Conservation (phyloP, 2,888 invertebrate genomes). For the Hypselothyrea guttata region DNA sequence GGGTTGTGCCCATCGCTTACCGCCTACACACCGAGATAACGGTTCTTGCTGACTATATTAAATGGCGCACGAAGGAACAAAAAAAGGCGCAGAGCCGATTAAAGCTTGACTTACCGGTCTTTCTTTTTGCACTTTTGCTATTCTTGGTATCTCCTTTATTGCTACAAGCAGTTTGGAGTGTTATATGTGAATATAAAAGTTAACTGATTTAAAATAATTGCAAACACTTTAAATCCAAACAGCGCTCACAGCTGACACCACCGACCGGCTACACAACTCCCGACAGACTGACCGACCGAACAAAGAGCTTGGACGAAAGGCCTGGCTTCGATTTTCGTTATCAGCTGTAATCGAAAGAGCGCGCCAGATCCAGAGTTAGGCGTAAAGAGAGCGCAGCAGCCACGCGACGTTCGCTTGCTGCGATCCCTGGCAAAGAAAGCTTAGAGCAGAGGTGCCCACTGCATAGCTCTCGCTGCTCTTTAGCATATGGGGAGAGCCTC, state of each 20-base stretch:
- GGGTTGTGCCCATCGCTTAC: neutral
- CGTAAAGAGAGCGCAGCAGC: neutral
- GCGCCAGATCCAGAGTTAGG: neutral
- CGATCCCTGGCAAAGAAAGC: too few species aligned
- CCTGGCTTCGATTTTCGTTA: conserved; percentile 30
- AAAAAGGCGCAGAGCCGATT: conserved; percentile 42
- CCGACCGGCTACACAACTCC: conserved; percentile 62
- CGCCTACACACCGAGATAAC: conserved; percentile 58
- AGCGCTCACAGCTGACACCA: conserved; percentile 13
- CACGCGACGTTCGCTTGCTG: too few species aligned
- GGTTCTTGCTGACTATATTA: conserved; percentile 41
- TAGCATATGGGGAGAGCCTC: too few species aligned
- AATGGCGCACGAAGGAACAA: conserved; percentile 51
- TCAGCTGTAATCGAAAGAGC: conserved; percentile 29
- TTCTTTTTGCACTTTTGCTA: conserved; percentile 9
- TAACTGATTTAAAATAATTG: too few species aligned
- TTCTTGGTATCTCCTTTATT: neutral
- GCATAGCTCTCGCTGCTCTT: too few species aligned
- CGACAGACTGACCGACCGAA: conserved; percentile 56
- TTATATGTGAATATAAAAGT: too few species aligned
- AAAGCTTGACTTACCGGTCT: conserved; percentile 65
- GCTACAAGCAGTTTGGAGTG: too few species aligned
- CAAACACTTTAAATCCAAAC: neutral
- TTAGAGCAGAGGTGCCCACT: too few species aligned
- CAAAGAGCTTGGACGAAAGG: conserved; percentile 21